Base-by-base conservation (phyloP, 2,888 invertebrate species). In the Eupeodes luniger region DNA sequence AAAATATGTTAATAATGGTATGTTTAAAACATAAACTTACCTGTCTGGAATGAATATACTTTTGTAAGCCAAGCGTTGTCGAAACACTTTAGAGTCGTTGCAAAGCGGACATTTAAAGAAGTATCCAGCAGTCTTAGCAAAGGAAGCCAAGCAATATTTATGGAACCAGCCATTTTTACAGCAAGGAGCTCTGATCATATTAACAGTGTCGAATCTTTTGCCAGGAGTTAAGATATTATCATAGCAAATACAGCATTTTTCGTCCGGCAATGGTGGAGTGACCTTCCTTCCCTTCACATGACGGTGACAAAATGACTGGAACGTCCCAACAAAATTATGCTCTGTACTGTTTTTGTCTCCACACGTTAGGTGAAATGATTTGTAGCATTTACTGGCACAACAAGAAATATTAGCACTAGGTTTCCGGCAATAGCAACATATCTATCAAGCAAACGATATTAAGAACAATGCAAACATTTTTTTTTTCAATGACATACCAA, bases 91-190 rank as follows among this genome's bases (percentile, higher is more conserved):
- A 0, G 95, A 95, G 91, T 97, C 96, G 90, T 97, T 97, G 91
- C 97, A 98, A 0, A 97, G 93, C 0, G 98, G 98, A 92, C 98
- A 98, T 91, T 97, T 97, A 89, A 97, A 95, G 92, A 96, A 97
- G 90, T 97, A 96, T 0, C 98, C 98, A 0, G 97, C 96, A 90
- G 95, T 96, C 7, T 95, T 92, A 0, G 97, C 97, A 93, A 96
- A 95, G 77, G 94, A 94, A 94, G 96, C 96, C 47, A 97, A 91
- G 93, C 98, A 98, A 16, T 90, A 91, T 62, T 96, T 94, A 91
- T 98, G 98, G 91, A 97, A 96, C 96, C 96, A 97, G 0, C 96
- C 95, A 89, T 96, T 96, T 40, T 95, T 95, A 90, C 98, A 98
- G 92, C 98, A 98, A 0, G 96, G 96, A 0, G 97, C 95, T 94